Percentiles rank a stretch among this genome's conserved stretches.
Conservation (phyloP, 2,888 invertebrate genomes). For the Dasypolia templi region DNA sequence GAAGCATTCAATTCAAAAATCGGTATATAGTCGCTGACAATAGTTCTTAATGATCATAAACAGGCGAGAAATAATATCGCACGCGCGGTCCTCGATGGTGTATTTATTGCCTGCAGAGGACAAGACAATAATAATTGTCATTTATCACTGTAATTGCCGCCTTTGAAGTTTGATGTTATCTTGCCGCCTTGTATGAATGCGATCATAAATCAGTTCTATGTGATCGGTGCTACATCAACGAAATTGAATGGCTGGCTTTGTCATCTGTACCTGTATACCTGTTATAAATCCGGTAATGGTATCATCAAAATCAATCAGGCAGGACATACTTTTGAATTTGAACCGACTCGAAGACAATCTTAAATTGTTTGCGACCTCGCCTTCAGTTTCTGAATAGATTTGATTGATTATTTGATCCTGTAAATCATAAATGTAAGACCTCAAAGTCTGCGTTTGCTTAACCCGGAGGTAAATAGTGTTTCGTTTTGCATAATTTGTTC, state of each 20-base stretch:
- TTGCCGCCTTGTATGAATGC: constrained; percentile 79
- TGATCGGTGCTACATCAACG: constrained; percentile 74
- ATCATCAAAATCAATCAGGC: constrained; percentile 56
- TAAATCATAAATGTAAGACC: not conserved
- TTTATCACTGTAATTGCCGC: constrained; percentile 88
- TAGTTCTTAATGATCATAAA: constrained; percentile 88
- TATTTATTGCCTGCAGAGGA: constrained; percentile 87
- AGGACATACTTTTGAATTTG: constrained; percentile 41
- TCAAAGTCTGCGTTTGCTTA: not conserved
- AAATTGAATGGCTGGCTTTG: constrained; percentile 69
- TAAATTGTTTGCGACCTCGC: constrained; percentile 22
- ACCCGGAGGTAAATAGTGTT: constrained; percentile 11
- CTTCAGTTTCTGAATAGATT: not conserved
- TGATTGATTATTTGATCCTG: constrained; percentile 20
- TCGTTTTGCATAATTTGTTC: constrained; percentile 17
- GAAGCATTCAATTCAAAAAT: constrained; percentile 89
- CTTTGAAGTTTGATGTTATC: constrained; percentile 89
- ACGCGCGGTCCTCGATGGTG: constrained; percentile 79
- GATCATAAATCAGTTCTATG: constrained; percentile 78
- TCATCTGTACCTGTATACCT: constrained; percentile 61
- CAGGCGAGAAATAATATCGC: constrained; percentile 87
- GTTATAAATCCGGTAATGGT: constrained; percentile 49
- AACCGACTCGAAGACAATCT: constrained; percentile 21
- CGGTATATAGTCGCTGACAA: constrained; percentile 82
- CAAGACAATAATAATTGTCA: constrained; percentile 86